Evolutionary conservation across 2,113 vertebrate genomes (phyloP).

Genomic region (Elephantulus edwardii): DNA sequence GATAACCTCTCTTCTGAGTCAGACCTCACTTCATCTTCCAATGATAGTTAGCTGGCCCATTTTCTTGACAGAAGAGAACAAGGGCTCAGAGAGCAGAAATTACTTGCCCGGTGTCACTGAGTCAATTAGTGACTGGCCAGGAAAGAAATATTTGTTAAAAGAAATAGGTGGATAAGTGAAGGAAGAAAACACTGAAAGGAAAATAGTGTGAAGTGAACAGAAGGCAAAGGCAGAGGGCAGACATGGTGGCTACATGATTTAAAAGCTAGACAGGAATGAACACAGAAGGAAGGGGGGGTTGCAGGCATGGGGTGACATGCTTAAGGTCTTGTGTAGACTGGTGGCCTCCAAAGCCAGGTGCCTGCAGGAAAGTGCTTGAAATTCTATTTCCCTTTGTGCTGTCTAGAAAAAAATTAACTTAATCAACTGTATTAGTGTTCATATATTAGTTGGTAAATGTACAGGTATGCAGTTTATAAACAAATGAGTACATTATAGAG

Average conservation of each 20-base stretch:
- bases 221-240: neutral
- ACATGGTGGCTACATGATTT: neutral
- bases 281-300: neutral
- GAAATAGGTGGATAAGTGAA: neutral
- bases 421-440: neutral
- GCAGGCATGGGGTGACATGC: rapidly evolving
- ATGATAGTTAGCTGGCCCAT: rapidly evolving
- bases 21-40: neutral
- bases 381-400: neutral
- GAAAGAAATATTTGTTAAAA: neutral
- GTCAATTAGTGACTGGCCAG: rapidly evolving
- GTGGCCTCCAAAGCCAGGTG: neutral
- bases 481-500: rapidly evolving
- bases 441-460: rapidly evolving
- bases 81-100: neutral
- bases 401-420: neutral
- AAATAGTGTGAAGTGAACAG: rapidly evolving
- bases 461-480: neutral
- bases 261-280: neutral
- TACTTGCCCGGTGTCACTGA: neutral
- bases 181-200: neutral
- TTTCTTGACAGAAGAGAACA: neutral
- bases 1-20: neutral
- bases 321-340: too few species aligned
- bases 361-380: neutral